phyloP scores from a whole-genome alignment of 2,113 vertebrate species.

The Dasyprocta punctata region DNA sequence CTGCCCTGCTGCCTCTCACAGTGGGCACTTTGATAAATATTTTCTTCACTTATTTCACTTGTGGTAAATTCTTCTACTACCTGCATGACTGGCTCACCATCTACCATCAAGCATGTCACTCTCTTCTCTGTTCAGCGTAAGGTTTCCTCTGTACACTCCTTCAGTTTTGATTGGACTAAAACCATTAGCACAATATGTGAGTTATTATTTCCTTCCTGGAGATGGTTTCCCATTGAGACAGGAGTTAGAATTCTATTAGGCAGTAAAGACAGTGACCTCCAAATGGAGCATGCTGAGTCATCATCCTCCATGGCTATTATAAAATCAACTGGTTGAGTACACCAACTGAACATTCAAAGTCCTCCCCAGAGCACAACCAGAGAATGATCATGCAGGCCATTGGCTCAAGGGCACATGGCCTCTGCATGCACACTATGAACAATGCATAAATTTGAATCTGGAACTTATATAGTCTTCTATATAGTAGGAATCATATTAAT shows the following conservation, averaged over 20 bases:
- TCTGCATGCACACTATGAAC: background rate
- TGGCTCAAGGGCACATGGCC: background rate
- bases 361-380: background rate
- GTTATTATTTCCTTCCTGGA: background rate
- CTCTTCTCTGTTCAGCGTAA: background rate
- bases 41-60: background rate
- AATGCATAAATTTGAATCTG: background rate
- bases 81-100: background rate
- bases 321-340: background rate
- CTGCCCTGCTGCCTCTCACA: background rate
- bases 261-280: background rate
- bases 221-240: background rate
- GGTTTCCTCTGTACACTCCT: background rate
- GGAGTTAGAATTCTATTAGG: background rate
- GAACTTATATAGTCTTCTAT: background rate
- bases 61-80: background rate
- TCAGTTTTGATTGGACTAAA: background rate
- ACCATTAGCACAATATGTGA: background rate
- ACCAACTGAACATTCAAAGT: background rate
- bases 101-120: background rate
- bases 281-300: background rate
- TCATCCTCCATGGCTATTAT: background rate
- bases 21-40: background rate
- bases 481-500: background rate
- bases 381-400: background rate